Evolutionary conservation across 2,113 vertebrate genomes (phyloP).

Genomic region (Syngnathus typhle): DNA sequence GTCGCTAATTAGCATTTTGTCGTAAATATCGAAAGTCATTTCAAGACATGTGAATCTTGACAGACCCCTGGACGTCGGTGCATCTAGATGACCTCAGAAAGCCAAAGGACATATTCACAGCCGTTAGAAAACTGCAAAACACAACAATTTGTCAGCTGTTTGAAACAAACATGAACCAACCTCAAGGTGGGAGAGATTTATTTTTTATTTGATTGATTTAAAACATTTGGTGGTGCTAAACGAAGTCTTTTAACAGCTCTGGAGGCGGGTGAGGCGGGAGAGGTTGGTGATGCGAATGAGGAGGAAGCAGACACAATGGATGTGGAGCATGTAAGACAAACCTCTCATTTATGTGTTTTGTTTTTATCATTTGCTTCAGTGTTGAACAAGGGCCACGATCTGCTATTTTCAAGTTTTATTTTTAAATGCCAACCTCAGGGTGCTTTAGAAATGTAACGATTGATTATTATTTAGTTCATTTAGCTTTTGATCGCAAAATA

Average conservation of each 20-base stretch:
- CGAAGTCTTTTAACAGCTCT: constrained; percentile 52
- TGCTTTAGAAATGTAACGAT: too few relatives aligned
- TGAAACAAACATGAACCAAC: constrained; percentile 39
- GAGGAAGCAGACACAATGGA: constrained; percentile 33
- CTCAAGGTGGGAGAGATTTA: constrained; percentile 54
- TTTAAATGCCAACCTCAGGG: too few relatives aligned
- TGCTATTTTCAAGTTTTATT: neutral
- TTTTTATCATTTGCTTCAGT: too few relatives aligned
- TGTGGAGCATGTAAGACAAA: constrained; percentile 37
- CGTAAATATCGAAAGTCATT: neutral
- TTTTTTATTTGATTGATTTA: neutral
- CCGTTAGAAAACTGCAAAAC: constrained; percentile 79
- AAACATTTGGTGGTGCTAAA: neutral
- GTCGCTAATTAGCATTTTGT: neutral
- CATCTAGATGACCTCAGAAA: constrained; percentile 89
- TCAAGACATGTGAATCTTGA: constrained; percentile 7
- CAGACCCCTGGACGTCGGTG: constrained; percentile 87
- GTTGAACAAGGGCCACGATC: too few relatives aligned
- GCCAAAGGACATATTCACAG: constrained; percentile 80
- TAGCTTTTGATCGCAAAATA: too few relatives aligned
- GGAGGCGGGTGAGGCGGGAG: constrained; percentile 45
- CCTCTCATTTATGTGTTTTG: too few relatives aligned
- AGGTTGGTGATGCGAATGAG: constrained; percentile 41
- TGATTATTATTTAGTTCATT: too few relatives aligned
- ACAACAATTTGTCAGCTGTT: constrained; percentile 88